Evolutionary conservation across 2,888 invertebrate genomes (phyloP).

Genomic region (Erebia epiphron): DNA sequence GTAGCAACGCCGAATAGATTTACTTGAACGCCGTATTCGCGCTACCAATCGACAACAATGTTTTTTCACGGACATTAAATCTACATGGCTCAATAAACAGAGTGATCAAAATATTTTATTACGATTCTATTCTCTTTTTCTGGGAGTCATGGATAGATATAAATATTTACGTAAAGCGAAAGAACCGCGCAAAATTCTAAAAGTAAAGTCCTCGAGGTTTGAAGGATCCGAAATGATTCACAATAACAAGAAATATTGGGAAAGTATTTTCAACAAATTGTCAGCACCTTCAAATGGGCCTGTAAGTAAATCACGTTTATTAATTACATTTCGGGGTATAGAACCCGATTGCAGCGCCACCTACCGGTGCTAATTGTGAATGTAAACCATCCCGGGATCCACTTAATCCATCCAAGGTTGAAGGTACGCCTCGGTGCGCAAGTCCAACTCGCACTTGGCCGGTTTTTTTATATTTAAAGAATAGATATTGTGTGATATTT

Average conservation of each 20-base stretch:
- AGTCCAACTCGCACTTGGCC: too few relatives aligned
- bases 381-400: too few relatives aligned
- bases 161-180: conserved; percentile 36
- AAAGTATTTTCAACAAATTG: conserved; percentile 55
- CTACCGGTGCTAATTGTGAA: too few relatives aligned
- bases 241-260: conserved; percentile 68
- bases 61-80: conserved; percentile 42
- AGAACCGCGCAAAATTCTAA: conserved; percentile 58
- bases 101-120: conserved; percentile 33
- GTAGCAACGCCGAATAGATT: conserved; percentile 42
- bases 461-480: too few relatives aligned
- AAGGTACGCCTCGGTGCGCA: too few relatives aligned
- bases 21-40: conserved; percentile 36
- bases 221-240: conserved; percentile 58
- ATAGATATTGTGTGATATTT: background rate
- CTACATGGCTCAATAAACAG: conserved; percentile 39
- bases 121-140: conserved; percentile 5
- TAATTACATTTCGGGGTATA: background rate
- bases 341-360: too few relatives aligned
- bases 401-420: too few relatives aligned
- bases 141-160: conserved; percentile 19
- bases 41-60: conserved; percentile 38
- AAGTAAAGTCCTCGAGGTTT: conserved; percentile 59
- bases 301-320: conserved; percentile 48
- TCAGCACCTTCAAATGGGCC: conserved; percentile 45